Base-by-base conservation (phyloP, 2,888 invertebrate genomes). In the Brachyopa scutellaris region DNA sequence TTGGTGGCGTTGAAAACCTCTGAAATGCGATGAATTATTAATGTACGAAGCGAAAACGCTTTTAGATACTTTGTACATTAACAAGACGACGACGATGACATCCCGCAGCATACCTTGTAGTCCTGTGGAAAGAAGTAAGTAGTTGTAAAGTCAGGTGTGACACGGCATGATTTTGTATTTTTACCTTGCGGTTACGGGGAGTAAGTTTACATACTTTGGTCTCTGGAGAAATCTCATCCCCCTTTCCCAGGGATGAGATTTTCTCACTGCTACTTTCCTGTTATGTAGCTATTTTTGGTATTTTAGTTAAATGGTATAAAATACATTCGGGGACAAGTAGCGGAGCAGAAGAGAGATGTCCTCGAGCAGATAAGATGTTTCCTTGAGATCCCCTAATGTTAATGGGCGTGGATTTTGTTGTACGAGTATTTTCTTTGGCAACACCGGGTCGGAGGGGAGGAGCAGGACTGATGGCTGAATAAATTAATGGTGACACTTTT, bases 81-180 rank as follows among this genome's bases (percentile, higher is more conserved):
- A 74, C 74, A 42, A 33, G 33, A 49, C 42, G 9, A 45, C 55
- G 42, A 40, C 55, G 38, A 64, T 66, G 64, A 64, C 55, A 66
- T 23, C 19, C 40, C 21, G 33, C 53, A 42, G 11, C 9, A 15
- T 45, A 29, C 17, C 15, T 57, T 69, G 82, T 69, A 83, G 70
- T 85, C 85, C 85, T 86, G 85, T 86, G 86, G 85, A 86, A 86
- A 85, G 85, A 85, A 86, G 84, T 87, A 86, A 87, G 86, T 86
- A 86, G 87, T 86, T 87, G 86, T 85, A 87, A 88, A 88, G 87
- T 88, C 88, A 88, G 86, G 87, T 88, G 88, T 86, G 87, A 88
- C 88, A 88, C 85, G 85, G 49, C 47, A 66, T 26, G 51, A 53
- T 53, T 51, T 53, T 42, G n/a, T n/a, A n/a, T 13, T 26, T 33